Conservation (phyloP, 2,797 vertebrate genomes). For the Gymnoscopelus braueri region DNA sequence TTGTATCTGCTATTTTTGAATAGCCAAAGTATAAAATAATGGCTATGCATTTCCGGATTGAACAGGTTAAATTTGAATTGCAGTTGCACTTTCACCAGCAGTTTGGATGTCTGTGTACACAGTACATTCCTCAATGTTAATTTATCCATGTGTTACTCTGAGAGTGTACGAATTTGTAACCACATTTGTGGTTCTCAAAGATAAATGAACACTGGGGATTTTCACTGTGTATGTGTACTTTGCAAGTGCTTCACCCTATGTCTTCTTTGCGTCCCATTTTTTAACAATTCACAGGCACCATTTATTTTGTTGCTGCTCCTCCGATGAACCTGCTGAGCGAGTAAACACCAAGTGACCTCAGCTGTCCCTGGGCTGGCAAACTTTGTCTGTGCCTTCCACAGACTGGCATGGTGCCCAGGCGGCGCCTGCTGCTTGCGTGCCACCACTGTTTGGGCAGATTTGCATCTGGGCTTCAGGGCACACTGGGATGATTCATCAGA, state of each 20-base stretch:
- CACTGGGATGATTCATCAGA: constrained; percentile 63
- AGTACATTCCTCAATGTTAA: too few species aligned
- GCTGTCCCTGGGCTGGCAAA: constrained; percentile 45
- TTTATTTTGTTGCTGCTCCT: constrained; percentile 9
- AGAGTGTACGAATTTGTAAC: too few species aligned
- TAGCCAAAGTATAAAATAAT: too few species aligned
- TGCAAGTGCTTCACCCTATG: neutral
- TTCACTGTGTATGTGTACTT: too few species aligned
- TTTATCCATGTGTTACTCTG: too few species aligned
- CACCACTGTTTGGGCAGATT: constrained; percentile 75
- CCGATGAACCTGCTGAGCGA: constrained; percentile 54
- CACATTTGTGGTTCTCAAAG: too few species aligned
- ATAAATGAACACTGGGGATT: too few species aligned
- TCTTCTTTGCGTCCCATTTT: constrained; percentile 39
- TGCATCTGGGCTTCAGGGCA: constrained; percentile 72
- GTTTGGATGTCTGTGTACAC: too few species aligned
- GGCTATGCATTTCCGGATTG: too few species aligned
- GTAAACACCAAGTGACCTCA: constrained; percentile 52
- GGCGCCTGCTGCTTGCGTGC: constrained; percentile 74
- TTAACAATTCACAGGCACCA: constrained; percentile 2
- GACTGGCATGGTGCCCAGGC: constrained; percentile 70
- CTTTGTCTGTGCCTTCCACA: constrained; percentile 47
- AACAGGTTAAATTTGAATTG: too few species aligned
- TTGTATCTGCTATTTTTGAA: too few species aligned
- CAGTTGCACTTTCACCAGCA: too few species aligned